Evolutionary conservation across 2,797 vertebrate genomes (phyloP).

Genomic region (Takifugu rubripes): DNA sequence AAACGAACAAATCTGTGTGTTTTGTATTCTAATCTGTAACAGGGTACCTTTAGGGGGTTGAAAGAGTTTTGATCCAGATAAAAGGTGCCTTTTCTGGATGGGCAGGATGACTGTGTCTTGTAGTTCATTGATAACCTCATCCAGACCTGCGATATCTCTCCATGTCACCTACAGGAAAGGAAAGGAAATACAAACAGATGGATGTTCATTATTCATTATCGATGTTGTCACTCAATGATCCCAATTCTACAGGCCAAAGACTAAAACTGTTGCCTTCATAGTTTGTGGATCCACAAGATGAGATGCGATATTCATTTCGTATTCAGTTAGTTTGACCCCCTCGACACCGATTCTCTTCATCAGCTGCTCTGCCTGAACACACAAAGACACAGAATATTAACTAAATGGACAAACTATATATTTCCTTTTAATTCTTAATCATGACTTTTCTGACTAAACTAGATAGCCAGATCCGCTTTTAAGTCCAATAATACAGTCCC

Average conservation of each 20-base stretch:
- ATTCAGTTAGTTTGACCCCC: conserved; percentile 77
- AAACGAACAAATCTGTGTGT: neutral
- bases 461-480: too few relatives aligned
- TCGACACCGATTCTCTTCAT: conserved; percentile 82
- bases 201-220: neutral
- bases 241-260: neutral
- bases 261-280: conserved; percentile 70
- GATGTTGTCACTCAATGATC: neutral
- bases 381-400: conserved; percentile 5
- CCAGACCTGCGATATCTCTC: conserved; percentile 88
- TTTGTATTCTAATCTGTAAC: neutral
- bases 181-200: neutral
- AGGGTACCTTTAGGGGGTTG: conserved; percentile 94
- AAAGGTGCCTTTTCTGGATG: conserved; percentile 92
- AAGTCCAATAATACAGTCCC: neutral
- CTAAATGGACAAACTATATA: conserved; percentile 6
- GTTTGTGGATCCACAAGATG: conserved; percentile 77
- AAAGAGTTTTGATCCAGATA: conserved; percentile 89
- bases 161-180: conserved; percentile 72
- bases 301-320: conserved; percentile 80
- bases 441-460: neutral
- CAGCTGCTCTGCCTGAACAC: conserved; percentile 73
- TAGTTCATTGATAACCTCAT: conserved; percentile 91
- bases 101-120: conserved; percentile 96
- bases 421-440: neutral